Evolutionary conservation across 2,113 vertebrate genomes (phyloP), one percentile per base, ranked within the genome.

Genomic region (Pimephales promelas): DNA sequence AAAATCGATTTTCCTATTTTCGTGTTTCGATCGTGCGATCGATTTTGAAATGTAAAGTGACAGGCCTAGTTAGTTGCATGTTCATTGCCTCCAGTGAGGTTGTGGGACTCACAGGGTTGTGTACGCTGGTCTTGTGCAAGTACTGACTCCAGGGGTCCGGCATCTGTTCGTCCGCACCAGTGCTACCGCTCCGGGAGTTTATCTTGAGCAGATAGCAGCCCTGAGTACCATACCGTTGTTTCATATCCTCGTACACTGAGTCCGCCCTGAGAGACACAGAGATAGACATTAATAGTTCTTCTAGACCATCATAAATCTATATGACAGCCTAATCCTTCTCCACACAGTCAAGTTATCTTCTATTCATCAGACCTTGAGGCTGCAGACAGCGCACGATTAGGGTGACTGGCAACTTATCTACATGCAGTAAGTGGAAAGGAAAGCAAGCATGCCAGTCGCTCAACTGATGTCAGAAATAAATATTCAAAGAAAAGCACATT

Each of bases 71-170:
- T 28, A 28, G 31, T 34, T 10, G 18, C 36, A 10, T 36, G 62
- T 34, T 66, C 8, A 20, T 10, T 22, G 34, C 34, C 64, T 68
- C 34, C 2, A n/a, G 34, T 40, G 66, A 40, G 5, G 18, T 70
- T 40, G 66, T n/a, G 20, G 26, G 10, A 47, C 84, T 64, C 43
- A 97, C 98, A 96, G 96, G 96, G 87, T 89, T 96, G 79, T 96
- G 95, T 61, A 96, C 92, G 90, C 86, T 93, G 89, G 89, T 97
- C 92, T 95, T 98, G 90, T 97, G 96, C 81, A 99, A 94, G 87
- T 99, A 99, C 26, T 99, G 97, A 94, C 96, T 98, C 98, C 98
- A 99, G 81, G 98, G 98, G 92, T 99, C 98, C 79, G 98, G 98
- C 86, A 99, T 99, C 91, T 99, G 97, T 85, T 99, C 98, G 13